Base-by-base conservation (phyloP, 2,888 invertebrate genomes). In the Eilema sororculum region DNA sequence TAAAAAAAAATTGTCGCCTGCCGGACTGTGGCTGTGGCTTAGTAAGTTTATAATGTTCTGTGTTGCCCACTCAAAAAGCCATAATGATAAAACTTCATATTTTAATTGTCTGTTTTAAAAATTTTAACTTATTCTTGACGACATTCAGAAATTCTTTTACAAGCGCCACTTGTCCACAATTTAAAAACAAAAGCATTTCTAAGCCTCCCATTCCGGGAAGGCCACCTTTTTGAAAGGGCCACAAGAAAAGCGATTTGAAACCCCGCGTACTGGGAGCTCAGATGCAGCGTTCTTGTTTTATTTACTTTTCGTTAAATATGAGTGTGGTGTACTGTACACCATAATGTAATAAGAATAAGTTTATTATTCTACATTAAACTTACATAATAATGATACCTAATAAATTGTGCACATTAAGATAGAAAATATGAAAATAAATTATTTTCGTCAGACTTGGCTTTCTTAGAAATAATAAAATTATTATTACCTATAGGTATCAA, bases 181-280 rank as follows among this genome's bases (percentile, higher is more conserved):
- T 73, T 65, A 71, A 82, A 84, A 81, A 85, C 82, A 85, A 86
- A 79, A 83, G 76, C 72, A 77, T 81, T 80, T 83, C 77, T 72
- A 70, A 80, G 68, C 33, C 75, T 78, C 78, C 80, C 77, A 80
- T 87, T 87, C 86, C 77, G 63, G 72, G 85, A 84, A 88, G 76
- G 79, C 59, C 71, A 72, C 60, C 71, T 77, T 76, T 72, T 73
- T 60, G 57, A 56, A 24, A 5, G 61, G 78, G 81, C 84, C 80
- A 83, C n/a, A 8, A 71, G 73, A 61, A 28, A 22, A 67, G 78
- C 79, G 79, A 57, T 65, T 70, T 52, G 13, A 25, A 63, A 46
- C 16, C 9, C 8, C 22, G 12, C 24, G 37, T 62, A 24, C 24
- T 24, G 16, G 24, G 8, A 20, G 3, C 24, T 62, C n/a, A 4